These are phyloP conservation scores for Sebastes oblongus DNA, from an alignment of 2,797 vertebrate species.

Conservation along the genomic window DNA sequence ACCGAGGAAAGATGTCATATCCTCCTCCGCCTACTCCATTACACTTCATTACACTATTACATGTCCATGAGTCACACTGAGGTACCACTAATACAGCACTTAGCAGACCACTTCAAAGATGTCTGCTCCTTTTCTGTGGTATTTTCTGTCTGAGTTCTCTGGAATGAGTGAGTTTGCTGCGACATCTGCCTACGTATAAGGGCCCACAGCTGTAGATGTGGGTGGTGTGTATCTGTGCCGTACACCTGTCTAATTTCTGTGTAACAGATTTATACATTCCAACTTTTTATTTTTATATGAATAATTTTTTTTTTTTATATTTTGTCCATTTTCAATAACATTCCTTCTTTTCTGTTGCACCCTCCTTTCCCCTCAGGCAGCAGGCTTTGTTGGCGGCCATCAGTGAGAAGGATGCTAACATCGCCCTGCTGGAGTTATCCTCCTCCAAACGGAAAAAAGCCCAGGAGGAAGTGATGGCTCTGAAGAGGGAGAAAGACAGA, in stretches of 20 bases:
- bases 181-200: conserved; percentile 32
- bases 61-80: conserved; percentile 67
- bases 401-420: conserved; percentile 97
- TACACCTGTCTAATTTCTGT: conserved; percentile 28
- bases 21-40: conserved; percentile 48
- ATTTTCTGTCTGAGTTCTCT: conserved; percentile 56
- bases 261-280: not conserved
- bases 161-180: conserved; percentile 29
- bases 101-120: conserved; percentile 79
- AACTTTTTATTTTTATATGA: not conserved
- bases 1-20: conserved; percentile 71
- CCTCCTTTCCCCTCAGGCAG: conserved; percentile 83
- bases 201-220: conserved; percentile 28
- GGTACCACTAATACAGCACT: conserved; percentile 63
- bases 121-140: conserved; percentile 54
- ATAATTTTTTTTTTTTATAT: not conserved
- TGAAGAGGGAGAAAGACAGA: conserved; percentile 95
- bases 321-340: not conserved
- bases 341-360: not conserved
- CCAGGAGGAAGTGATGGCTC: conserved; percentile 94
- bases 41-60: conserved; percentile 60
- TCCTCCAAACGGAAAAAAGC: conserved; percentile 92
- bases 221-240: not conserved
- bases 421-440: conserved; percentile 78
- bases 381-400: conserved; percentile 95